A percentile compares a stretch with the other conserved stretches of the same genome.
Evolutionary conservation across 2,888 invertebrate species (phyloP).

Genomic region (Horisme vitalbata): DNA sequence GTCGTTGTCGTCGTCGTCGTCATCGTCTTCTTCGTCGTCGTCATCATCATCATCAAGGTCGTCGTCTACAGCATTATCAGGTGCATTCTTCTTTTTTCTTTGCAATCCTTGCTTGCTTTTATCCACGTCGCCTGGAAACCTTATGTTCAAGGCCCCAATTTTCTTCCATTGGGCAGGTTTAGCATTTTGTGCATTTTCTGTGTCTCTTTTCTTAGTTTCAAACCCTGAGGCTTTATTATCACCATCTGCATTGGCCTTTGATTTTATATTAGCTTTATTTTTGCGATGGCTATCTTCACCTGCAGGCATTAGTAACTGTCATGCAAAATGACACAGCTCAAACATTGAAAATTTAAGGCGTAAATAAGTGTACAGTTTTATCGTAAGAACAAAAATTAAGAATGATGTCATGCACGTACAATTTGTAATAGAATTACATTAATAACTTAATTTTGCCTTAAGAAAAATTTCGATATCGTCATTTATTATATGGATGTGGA

Average conservation of each 20-base stretch:
- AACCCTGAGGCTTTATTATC: slow-evolving; percentile 65
- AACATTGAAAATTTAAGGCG: slow-evolving; percentile 79
- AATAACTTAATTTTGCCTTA: slow-evolving; percentile 46
- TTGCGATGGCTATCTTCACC: slow-evolving; percentile 81
- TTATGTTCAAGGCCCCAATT: slow-evolving; percentile 63
- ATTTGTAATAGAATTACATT: slow-evolving; percentile 51
- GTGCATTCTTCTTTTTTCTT: slow-evolving; percentile 45
- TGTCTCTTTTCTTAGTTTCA: slow-evolving; percentile 45
- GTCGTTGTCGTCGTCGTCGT: slow-evolving; percentile 76
- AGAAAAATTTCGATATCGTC: slow-evolving; percentile 40
- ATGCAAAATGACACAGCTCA: slow-evolving; percentile 83
- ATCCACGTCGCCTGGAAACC: slow-evolving; percentile 43
- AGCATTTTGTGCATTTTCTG: slow-evolving; percentile 38
- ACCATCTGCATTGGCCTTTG: slow-evolving; percentile 80
- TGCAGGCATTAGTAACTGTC: slow-evolving; percentile 84
- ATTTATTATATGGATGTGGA: slow-evolving; percentile 81
- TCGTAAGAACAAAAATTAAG: slow-evolving; percentile 50
- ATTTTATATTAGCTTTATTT: slow-evolving; percentile 73
- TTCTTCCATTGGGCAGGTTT: slow-evolving; percentile 54
- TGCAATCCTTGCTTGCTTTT: slow-evolving; percentile 37
- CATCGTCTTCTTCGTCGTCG: slow-evolving; percentile 43
- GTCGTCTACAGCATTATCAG: slow-evolving; percentile 54
- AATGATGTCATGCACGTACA: slow-evolving; percentile 81
- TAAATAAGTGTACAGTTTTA: slow-evolving; percentile 56
- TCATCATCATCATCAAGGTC: slow-evolving; percentile 44